Evolutionary conservation across 2,888 invertebrate genomes (phyloP), one percentile per base, ranked within the genome.

Genomic region (Lasioglossum villosulum): DNA sequence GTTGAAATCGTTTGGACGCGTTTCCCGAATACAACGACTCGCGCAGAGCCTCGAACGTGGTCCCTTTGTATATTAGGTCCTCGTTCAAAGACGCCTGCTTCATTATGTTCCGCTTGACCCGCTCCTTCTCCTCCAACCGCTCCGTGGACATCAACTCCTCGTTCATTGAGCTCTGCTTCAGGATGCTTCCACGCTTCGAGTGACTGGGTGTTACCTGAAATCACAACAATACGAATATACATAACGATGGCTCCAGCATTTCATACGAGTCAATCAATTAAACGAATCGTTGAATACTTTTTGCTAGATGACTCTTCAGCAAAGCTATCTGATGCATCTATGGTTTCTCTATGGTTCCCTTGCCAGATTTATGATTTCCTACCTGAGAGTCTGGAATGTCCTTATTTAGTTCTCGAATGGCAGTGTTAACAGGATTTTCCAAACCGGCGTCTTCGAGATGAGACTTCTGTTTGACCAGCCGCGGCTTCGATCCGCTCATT

Each of bases 61-160:
- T 96, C 82, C 96, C 96, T 83, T 96, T 96, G 93, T 97, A 98
- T 80, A 98, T 97, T 84, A 98, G 97, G 84, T 98, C 98, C 94
- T 98, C 98, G 93, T 98, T 98, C 23, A 98, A 95, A 10, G 98
- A 98, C 39, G 98, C 98, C 95, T 98, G 98, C 94, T 98, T 98
- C 94, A 98, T 98, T 89, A 98, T 98, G 93, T 98, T 97, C 93
- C 97, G 97, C 82, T 98, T 96, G 34, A 98, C 96, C 74, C 96
- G 96, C 94, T 98, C 98, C 92, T 98, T 98, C 94, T 98, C 98
- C 85, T 97, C 96, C 92, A 98, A 95, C 80, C 98, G 96, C 92
- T 98, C 98, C n/a, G 97, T 97, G 4, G 98, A 98, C 97, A 98
- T 98, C 23, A 98, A 95, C 94, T 98, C 98, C 94, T 98, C 98